These are phyloP conservation scores for Lordiphosa mommai DNA, from an alignment of 1,140 invertebrate species.

Conservation along the genomic window DNA sequence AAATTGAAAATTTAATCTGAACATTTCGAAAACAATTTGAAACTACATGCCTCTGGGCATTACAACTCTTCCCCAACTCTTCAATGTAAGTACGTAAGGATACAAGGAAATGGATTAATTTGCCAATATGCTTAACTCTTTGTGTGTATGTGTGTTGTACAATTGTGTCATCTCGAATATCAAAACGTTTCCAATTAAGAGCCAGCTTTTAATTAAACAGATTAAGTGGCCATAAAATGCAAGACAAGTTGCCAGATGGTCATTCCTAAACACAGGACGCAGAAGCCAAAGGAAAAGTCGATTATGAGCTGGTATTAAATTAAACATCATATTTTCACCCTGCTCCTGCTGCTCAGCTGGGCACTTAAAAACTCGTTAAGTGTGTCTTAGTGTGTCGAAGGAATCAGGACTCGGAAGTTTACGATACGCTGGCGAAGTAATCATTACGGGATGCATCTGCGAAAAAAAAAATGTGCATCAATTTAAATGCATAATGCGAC, in stretches of 20 bases:
- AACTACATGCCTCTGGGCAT: not conserved
- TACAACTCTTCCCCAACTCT: not conserved
- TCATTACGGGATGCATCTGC: conserved; percentile 33
- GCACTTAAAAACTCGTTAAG: conserved; percentile 67
- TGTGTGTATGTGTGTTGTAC: not conserved
- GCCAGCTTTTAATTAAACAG: conserved; percentile 60
- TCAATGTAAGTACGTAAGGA: no score
- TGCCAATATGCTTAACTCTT: conserved; percentile 1
- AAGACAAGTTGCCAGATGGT: not conserved
- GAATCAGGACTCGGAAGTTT: conserved; percentile 8
- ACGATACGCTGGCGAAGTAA: conserved; percentile 25
- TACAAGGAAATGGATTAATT: not conserved
- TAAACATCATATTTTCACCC: conserved; percentile 46
- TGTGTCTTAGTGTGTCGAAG: conserved; percentile 6
- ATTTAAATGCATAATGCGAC: conserved; percentile 67
- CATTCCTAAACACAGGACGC: not conserved
- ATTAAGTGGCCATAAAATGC: conserved; percentile 50
- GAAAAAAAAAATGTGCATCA: conserved; percentile 56
- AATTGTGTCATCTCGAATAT: conserved; percentile 41
- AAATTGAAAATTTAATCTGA: no score
- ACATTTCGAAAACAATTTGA: conserved; percentile 5
- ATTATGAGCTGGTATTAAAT: conserved; percentile 64
- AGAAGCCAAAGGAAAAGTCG: conserved; percentile 14
- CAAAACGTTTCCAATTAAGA: conserved; percentile 45
- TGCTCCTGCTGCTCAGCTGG: conserved; percentile 24